phyloP scores from a whole-genome alignment of 2,888 invertebrate species.

The Thera obeliscata region DNA sequence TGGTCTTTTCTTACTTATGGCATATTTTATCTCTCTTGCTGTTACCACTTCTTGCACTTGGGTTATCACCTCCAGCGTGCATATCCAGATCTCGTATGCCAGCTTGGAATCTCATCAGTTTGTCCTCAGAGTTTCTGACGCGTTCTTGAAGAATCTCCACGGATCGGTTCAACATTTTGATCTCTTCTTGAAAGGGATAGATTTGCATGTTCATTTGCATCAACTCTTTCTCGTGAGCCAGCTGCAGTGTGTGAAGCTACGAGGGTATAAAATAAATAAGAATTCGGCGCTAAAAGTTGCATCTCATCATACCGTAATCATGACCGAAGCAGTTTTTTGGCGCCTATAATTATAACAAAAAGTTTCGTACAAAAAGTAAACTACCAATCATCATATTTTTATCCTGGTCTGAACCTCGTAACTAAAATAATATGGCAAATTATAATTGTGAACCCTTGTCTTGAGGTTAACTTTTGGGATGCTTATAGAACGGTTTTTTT shows the following conservation, averaged over 20 bases:
- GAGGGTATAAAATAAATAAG: conserved; percentile 39
- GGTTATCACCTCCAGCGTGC: conserved; percentile 70
- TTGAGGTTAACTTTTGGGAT: no score
- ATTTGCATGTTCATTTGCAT: conserved; percentile 86
- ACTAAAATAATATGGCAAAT: no score
- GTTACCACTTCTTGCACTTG: conserved; percentile 41
- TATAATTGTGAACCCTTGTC: not conserved
- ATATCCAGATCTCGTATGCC: conserved; percentile 56
- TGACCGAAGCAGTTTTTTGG: no score
- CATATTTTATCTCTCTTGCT: conserved; percentile 42
- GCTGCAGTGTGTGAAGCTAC: conserved; percentile 90
- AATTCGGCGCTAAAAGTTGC: no score
- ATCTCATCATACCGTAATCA: no score
- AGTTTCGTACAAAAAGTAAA: no score
- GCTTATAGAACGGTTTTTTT: no score
- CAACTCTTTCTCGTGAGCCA: conserved; percentile 89
- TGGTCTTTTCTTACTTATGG: conserved; percentile 39
- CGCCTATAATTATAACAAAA: no score
- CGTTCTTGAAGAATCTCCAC: conserved; percentile 78
- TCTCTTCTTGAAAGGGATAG: conserved; percentile 84
- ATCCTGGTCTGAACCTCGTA: no score
- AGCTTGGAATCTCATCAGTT: conserved; percentile 63
- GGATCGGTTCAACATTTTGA: conserved; percentile 84
- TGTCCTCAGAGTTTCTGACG: conserved; percentile 67
- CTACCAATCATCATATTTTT: no score